These are phyloP conservation scores for Cuculus canorus DNA, from an alignment of 2,797 vertebrate species.

Conservation along the genomic window DNA sequence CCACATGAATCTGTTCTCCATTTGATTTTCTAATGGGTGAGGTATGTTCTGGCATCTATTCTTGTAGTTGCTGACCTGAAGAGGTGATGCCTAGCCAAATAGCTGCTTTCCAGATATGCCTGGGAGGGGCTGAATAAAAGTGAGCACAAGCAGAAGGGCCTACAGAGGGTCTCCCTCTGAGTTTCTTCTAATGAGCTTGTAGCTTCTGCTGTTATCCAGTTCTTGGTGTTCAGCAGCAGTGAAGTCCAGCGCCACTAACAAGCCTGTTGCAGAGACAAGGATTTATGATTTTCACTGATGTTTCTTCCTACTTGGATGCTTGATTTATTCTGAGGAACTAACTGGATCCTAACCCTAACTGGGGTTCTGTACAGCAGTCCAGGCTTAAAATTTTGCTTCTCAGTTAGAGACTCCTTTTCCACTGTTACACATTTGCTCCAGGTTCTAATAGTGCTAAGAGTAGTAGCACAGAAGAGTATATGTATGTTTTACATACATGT, in stretches of 20 bases:
- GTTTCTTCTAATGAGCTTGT: background rate
- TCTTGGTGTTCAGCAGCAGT: background rate
- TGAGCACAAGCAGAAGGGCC: background rate
- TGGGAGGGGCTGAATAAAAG: background rate
- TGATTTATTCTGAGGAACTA: background rate
- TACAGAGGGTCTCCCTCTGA: accelerated
- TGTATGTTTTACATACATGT: background rate
- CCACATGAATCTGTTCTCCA: background rate
- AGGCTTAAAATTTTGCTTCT: background rate
- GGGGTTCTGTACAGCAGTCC: background rate
- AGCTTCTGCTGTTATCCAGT: background rate
- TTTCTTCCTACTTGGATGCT: background rate
- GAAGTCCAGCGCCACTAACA: background rate
- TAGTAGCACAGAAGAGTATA: accelerated
- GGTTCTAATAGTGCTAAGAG: background rate
- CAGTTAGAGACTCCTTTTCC: background rate
- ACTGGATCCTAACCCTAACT: background rate
- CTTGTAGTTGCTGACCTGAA: background rate
- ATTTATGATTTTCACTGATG: background rate
- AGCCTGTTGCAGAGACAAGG: background rate
- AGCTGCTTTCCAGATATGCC: background rate
- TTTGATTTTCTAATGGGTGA: slow-evolving; percentile 13
- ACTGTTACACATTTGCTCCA: background rate
- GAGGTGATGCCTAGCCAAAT: background rate
- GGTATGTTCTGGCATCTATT: background rate